Conservation (phyloP, 2,797 vertebrate genomes). For the Oreochromis grahami region DNA sequence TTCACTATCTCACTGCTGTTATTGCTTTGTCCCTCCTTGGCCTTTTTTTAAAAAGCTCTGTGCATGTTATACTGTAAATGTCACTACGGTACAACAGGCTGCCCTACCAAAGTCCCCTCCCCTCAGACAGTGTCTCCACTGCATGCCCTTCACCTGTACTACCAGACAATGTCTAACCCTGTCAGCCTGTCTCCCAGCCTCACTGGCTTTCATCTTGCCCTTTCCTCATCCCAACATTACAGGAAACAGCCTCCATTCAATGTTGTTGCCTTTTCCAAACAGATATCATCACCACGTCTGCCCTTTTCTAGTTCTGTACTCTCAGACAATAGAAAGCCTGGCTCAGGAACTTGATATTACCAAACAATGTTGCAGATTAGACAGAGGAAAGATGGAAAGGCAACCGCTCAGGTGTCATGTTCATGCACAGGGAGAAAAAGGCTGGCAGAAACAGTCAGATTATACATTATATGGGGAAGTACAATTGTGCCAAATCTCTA, state of each 20-base stretch:
- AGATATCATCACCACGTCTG: background rate
- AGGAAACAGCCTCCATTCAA: background rate
- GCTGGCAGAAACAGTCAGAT: background rate
- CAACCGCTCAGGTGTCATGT: background rate
- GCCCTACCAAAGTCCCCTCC: background rate
- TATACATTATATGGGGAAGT: background rate
- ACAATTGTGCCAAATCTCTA: background rate
- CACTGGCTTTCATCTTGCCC: background rate
- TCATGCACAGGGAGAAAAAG: background rate
- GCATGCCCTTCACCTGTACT: slow-evolving; percentile 1
- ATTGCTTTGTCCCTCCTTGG: background rate
- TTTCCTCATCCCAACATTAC: background rate
- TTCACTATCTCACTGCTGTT: background rate
- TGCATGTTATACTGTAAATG: slow-evolving; percentile 1
- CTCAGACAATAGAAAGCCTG: slow-evolving; percentile 1
- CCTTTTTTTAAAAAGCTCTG: background rate
- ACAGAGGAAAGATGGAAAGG: background rate
- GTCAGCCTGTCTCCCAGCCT: background rate
- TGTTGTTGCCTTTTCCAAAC: background rate
- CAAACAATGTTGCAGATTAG: slow-evolving; percentile 11
- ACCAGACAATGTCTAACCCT: slow-evolving; percentile 1
- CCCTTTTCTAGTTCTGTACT: background rate
- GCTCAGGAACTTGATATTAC: slow-evolving; percentile 4
- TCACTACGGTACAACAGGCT: background rate
- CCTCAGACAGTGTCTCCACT: slow-evolving; percentile 6